Conservation (phyloP, 1,140 invertebrate species). For the Chlorops oryzae region DNA sequence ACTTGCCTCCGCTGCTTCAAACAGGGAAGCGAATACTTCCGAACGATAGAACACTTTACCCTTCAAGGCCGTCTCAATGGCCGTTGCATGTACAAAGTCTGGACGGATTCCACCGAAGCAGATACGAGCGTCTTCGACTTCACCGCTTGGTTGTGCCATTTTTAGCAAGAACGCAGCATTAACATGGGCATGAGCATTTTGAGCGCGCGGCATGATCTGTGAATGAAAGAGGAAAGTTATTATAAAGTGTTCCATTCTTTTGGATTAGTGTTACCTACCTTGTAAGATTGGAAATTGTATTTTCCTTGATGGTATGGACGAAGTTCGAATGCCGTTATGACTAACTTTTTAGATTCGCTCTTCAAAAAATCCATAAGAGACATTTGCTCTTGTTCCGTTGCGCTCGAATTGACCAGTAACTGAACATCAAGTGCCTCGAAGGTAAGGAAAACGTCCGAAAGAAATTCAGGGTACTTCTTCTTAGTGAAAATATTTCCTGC, state of each 20-base stretch:
- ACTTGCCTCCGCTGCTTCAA: too few species aligned
- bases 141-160: slow-evolving; percentile 45
- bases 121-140: slow-evolving; percentile 36
- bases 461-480: slow-evolving; percentile 61
- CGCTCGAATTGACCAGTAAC: slow-evolving; percentile 26
- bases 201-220: slow-evolving; percentile 61
- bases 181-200: slow-evolving; percentile 78
- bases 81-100: slow-evolving; percentile 62
- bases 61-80: slow-evolving; percentile 61
- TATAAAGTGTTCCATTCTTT: background rate
- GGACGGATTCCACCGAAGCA: slow-evolving; percentile 66
- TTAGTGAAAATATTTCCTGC: slow-evolving; percentile 78
- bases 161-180: slow-evolving; percentile 73
- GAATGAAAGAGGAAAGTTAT: slow-evolving; percentile 4
- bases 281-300: slow-evolving; percentile 38
- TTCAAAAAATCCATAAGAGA: slow-evolving; percentile 25
- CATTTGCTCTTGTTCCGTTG: slow-evolving; percentile 17
- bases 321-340: slow-evolving; percentile 32
- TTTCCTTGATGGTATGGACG: slow-evolving; percentile 24
- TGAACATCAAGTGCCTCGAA: slow-evolving; percentile 61
- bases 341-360: slow-evolving; percentile 20
- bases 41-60: slow-evolving; percentile 55
- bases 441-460: slow-evolving; percentile 70
- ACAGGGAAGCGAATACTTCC: slow-evolving; percentile 54
- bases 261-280: slow-evolving; percentile 51